Evolutionary conservation across 2,888 invertebrate genomes (phyloP), one percentile per base, ranked within the genome.

Genomic region (Pedicia rivosa): DNA sequence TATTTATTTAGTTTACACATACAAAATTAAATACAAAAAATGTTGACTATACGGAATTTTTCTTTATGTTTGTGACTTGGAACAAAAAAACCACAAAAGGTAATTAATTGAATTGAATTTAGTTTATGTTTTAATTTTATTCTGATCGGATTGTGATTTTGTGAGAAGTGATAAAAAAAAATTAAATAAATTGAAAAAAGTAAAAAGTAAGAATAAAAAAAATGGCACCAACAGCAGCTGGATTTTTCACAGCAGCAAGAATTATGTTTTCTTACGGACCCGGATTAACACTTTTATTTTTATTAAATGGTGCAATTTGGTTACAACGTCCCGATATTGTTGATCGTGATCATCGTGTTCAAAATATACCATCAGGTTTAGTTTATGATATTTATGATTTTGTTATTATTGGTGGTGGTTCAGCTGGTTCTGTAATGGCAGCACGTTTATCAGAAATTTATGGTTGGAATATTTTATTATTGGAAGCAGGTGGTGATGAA

Each of bases 401-500:
- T 48, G 68, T 86, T 5, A 68, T 86, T 36, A 65, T 87, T 3
- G 87, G 87, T 0, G 87, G 72, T 1, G 90, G 88, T 1, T 78
- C 82, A 2, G 86, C 82, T 0, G 88, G 87, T 3, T 67, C 82
- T 2, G 84, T 79, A 0, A 43, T 90, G 37, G 88, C 88, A 0
- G 77, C 74, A 45, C 65, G 87, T 17, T 62, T 88, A 0, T 74
- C 80, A 4, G 86, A 86, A 58, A 74, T 78, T 46, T 62, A 70
- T 0, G 58, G 70, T 14, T 80, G 80, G 77, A 73, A 64, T 43
- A 67, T 87, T 2, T 58, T 87, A 3, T 57, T 87, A n/a, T 47
- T 87, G 33, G 87, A 87, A 63, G 84, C 84, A 0, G 87, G 83
- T 0, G 70, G 70, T 7, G 79, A 81, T 44, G 81, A 82, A 51